A percentile compares a stretch with the other conserved stretches of the same genome.
Conservation (phyloP, 2,113 vertebrate genomes). For the Phyllostomus hastatus region DNA sequence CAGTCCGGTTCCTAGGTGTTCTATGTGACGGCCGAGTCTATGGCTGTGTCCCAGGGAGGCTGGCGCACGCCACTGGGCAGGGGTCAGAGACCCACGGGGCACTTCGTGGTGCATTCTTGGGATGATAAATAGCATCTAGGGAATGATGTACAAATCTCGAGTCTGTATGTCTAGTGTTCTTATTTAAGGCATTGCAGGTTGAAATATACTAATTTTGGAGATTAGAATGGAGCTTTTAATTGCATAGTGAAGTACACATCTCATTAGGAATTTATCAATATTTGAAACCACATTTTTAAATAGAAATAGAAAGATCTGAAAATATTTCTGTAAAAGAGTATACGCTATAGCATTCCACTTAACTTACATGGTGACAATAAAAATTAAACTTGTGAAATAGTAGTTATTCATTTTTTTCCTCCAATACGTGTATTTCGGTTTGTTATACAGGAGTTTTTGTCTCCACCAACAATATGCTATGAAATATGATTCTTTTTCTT, state of each 20-base stretch:
- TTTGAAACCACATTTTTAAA: neutral
- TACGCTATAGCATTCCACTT: neutral
- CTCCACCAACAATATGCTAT: neutral
- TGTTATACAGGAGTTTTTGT: neutral
- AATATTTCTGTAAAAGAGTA: neutral
- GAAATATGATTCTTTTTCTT: conserved; percentile 2
- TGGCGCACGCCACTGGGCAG: accelerated
- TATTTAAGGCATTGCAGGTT: neutral
- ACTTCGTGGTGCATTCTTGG: neutral
- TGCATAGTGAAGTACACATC: neutral
- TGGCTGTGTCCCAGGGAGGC: neutral
- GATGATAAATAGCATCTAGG: neutral
- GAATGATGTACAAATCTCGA: neutral
- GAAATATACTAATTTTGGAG: neutral
- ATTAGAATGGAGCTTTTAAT: neutral
- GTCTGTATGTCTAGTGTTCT: neutral
- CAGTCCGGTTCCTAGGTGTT: neutral
- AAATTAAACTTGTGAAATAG: neutral
- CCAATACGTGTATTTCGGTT: neutral
- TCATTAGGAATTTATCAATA: neutral
- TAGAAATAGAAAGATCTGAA: conserved; percentile 26
- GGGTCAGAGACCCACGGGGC: no score
- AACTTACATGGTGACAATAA: neutral
- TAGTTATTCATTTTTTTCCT: neutral
- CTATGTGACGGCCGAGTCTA: neutral